These are phyloP conservation scores for Hyperopisus bebe DNA, from an alignment of 2,113 vertebrate species.

Conservation along the genomic window DNA sequence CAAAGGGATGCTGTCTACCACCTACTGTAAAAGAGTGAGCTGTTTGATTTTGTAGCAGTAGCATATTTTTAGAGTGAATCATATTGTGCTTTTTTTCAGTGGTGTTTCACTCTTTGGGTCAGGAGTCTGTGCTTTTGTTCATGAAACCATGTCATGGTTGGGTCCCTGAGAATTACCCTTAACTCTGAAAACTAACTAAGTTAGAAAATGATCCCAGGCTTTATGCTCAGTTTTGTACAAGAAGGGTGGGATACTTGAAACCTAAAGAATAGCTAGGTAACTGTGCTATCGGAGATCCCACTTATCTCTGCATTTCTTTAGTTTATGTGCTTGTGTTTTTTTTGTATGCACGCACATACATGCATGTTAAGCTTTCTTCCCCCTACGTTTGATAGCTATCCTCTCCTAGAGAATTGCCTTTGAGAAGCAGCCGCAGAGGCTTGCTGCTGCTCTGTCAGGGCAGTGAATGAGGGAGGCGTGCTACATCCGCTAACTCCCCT, in stretches of 20 bases:
- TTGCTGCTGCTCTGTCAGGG: neutral
- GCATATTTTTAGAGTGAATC: neutral
- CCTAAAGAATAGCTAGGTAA: neutral
- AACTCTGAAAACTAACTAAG: neutral
- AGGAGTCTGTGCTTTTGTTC: neutral
- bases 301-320: neutral
- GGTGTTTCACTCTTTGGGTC: neutral
- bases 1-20: constrained; percentile 22
- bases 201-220: neutral
- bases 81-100: neutral
- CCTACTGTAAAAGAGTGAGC: neutral
- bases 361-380: neutral
- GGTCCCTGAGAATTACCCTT: neutral
- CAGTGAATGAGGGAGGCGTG: neutral
- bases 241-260: neutral
- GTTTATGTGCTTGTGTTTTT: neutral
- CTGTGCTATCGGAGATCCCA: neutral
- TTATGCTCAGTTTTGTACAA: neutral
- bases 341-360: neutral
- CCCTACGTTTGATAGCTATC: neutral
- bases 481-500: neutral
- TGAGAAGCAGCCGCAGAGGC: neutral
- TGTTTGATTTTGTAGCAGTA: neutral
- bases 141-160: neutral
- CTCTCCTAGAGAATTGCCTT: neutral